These are phyloP conservation scores for Lucilia cuprina DNA, from an alignment of 1,140 invertebrate genomes.

Conservation along the genomic window DNA sequence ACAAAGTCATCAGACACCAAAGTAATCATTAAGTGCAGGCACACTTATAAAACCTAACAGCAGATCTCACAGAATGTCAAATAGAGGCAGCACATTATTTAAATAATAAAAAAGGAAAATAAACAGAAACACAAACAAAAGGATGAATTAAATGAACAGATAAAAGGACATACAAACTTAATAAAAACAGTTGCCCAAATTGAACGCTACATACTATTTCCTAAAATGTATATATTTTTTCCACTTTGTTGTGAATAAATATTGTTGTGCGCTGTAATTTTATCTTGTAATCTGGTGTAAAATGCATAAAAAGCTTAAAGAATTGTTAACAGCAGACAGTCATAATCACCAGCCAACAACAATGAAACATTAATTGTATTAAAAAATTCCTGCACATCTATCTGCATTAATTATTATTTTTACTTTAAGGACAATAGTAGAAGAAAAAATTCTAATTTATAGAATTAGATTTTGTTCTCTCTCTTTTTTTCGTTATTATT, in stretches of 20 bases:
- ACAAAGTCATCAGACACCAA: neutral
- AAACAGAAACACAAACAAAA: neutral
- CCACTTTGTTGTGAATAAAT: neutral
- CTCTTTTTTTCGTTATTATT: neutral
- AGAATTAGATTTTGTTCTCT: neutral
- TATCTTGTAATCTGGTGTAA: neutral
- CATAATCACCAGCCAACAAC: neutral
- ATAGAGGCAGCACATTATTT: neutral
- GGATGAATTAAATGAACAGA: neutral
- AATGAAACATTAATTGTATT: neutral
- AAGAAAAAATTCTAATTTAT: neutral
- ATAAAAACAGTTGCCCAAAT: neutral
- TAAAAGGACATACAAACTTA: neutral
- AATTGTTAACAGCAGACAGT: neutral
- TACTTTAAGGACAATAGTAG: neutral
- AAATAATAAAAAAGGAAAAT: neutral
- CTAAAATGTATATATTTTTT: neutral
- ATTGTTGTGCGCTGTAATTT: neutral
- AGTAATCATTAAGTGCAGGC: conserved; percentile 13
- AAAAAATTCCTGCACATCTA: neutral
- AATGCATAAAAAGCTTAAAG: neutral
- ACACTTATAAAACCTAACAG: neutral
- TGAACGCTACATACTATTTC: neutral
- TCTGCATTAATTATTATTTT: neutral
- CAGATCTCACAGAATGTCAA: neutral